A percentile compares a stretch with the other conserved stretches of the same genome.
phyloP scores from a whole-genome alignment of 1,140 invertebrate genomes.

The Drosophila tropicalis region DNA sequence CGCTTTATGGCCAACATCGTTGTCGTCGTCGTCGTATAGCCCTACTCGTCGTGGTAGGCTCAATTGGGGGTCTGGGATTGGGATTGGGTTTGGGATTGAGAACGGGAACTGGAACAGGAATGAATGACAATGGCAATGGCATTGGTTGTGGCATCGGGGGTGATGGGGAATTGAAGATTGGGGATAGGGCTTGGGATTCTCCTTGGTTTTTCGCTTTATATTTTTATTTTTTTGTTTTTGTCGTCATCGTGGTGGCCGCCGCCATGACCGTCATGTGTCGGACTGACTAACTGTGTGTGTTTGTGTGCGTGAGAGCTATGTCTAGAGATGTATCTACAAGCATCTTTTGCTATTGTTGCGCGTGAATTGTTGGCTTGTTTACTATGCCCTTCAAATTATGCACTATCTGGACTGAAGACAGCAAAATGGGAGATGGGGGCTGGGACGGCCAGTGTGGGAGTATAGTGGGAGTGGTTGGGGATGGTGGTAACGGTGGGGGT shows the following conservation, averaged over 20 bases:
- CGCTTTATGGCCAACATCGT: conserved; percentile 64
- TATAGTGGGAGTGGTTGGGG: neutral
- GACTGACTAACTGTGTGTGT: conserved; percentile 23
- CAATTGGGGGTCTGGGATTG: conserved; percentile 59
- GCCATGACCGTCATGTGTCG: conserved; percentile 61
- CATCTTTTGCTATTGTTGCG: conserved; percentile 68
- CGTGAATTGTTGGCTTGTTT: conserved; percentile 81
- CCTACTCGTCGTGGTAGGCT: conserved; percentile 45
- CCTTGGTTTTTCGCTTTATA: conserved; percentile 16
- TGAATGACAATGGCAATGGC: conserved; percentile 61
- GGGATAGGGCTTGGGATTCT: conserved; percentile 52
- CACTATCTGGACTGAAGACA: conserved; percentile 56
- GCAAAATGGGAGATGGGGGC: neutral
- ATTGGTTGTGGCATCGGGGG: conserved; percentile 45
- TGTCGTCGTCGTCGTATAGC: conserved; percentile 29
- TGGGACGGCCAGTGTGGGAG: neutral
- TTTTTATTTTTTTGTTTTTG: conserved; percentile 44
- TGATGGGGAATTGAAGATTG: conserved; percentile 18
- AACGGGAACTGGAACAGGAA: conserved; percentile 10
- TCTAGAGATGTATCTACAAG: conserved; percentile 51
- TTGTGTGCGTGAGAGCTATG: neutral
- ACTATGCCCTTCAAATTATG: conserved; percentile 81
- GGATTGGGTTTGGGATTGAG: conserved; percentile 30
- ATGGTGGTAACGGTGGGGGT: neutral
- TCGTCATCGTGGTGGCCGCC: conserved; percentile 16